Evolutionary conservation across 2,113 vertebrate species (phyloP), one percentile per base, ranked within the genome.

Genomic region (Grantiella picta): DNA sequence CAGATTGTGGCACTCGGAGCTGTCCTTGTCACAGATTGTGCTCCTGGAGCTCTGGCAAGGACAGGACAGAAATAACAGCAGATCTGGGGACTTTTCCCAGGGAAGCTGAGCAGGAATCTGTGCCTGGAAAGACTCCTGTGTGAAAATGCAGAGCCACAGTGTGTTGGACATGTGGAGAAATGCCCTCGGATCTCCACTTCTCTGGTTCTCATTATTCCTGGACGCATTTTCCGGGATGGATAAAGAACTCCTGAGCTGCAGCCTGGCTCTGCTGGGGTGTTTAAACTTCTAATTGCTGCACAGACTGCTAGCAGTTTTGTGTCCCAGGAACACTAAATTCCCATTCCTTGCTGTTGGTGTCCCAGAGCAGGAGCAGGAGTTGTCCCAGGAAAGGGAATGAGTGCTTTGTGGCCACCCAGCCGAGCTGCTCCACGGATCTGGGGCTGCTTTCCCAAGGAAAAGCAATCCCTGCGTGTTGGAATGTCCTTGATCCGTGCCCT

Each of bases 131-230:
- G 10, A 2, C 64, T 29, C 42, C 42, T 28, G 61, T 5, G 7
- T 8, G 53, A 31, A 61, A 57, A 33, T 12, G 54, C 69, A 68
- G 40, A 75, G 71, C 63, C 86, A 68, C 81, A 19, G 14, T 0
- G 11, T 36, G 56, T 18, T 33, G 60, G 70, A 47, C 50, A 14
- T 44, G 6, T 1, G 36, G 63, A 57, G 17, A 44, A 52, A 12
- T 10, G 28, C 13, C 27, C 17, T 0, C 12, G 28, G 12, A 14
- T 18, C 80, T 70, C 36, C 5, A 0, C 18, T 33, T 40, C 28
- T 28, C 52, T 61, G 76, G 12, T 56, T 65, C 84, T 83, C 0
- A 13, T 65, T 59, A 27, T 56, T 31, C 7, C 60, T 29, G 66
- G 42, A 14, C 20, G 2, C 18, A 1, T n/a, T 71, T 91, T 54